Evolutionary conservation across 2,888 invertebrate species (phyloP), one percentile per base, ranked within the genome.

Genomic region (Ceriagrion tenellum): DNA sequence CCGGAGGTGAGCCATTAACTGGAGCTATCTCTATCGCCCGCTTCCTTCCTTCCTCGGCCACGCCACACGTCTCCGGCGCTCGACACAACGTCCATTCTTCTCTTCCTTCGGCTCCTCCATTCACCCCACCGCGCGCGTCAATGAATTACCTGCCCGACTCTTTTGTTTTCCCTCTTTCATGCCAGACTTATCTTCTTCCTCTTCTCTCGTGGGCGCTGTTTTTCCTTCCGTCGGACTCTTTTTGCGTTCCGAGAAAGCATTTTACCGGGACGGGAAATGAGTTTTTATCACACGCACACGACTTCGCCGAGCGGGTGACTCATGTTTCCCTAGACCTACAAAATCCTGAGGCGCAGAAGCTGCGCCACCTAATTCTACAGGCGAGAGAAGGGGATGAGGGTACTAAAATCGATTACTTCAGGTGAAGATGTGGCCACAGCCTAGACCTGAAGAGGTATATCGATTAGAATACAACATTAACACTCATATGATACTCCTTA

Each of bases 81-180:
- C 69, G 18, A 81, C 81, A 35, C n/a, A 81, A 26, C 69, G 26
- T n/a, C 69, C 69, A 26, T 69, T 26, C 16, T 81, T n/a, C 81
- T 30, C 35, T 74, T 30, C 35, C 69, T 69, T 26, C 63, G 20
- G 30, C 0, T 2, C 35, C 35, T 81, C 35, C 18, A 35, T 81
- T 81, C 81, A 35, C 81, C 69, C 69, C 69, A n/a, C 69, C 69
- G n/a, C 69, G 69, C 69, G n/a, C 69, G 69, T 69, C 69, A 69
- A 69, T 69, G 69, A 12, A 69, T 26, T n/a, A 47, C 26, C 69
- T 69, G 8, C 69, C 69, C 69, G 2, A 47, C 69, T 69, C 69
- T 69, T 59, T 69, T 69, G 69, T 69, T 69, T 69, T 69, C n/a
- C 69, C 69, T 69, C n/a, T 69, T 47, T 4, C 26, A 69, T 69